These are phyloP conservation scores for Pachymerium ferrugineum DNA, from an alignment of 2,888 invertebrate species.

Conservation along the genomic window DNA sequence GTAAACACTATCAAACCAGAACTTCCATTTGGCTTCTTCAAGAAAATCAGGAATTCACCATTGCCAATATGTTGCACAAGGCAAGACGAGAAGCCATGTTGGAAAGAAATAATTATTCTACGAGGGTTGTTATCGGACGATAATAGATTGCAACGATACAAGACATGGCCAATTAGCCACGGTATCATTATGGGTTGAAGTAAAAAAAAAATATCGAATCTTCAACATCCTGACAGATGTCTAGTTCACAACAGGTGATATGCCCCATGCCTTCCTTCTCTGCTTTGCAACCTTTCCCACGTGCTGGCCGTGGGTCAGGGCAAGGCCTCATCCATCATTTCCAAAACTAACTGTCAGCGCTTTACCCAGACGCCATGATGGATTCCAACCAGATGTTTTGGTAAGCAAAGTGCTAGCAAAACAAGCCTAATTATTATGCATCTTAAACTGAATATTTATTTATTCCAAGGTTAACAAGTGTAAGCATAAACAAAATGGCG, in stretches of 20 bases:
- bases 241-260: slow-evolving; percentile 18
- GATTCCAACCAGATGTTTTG: background rate
- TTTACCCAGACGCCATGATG: background rate
- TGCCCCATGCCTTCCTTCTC: slow-evolving; percentile 7
- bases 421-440: no score
- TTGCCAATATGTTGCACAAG: no score
- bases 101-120: no score
- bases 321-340: slow-evolving; percentile 17
- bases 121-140: background rate
- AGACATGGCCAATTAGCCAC: slow-evolving; percentile 14
- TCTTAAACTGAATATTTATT: background rate
- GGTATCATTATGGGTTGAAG: background rate
- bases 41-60: no score
- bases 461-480: no score
- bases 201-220: background rate
- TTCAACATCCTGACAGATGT: slow-evolving; percentile 14
- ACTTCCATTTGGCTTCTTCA: no score
- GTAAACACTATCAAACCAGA: no score
- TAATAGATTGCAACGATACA: slow-evolving; percentile 1
- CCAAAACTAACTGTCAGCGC: slow-evolving; percentile 17
- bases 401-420: background rate
- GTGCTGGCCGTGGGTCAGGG: slow-evolving; percentile 1
- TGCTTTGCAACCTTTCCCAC: slow-evolving; percentile 13
- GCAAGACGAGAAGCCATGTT: no score
- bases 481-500: no score